Conservation (phyloP, 1,140 invertebrate genomes). For the Achatina immaculata region DNA sequence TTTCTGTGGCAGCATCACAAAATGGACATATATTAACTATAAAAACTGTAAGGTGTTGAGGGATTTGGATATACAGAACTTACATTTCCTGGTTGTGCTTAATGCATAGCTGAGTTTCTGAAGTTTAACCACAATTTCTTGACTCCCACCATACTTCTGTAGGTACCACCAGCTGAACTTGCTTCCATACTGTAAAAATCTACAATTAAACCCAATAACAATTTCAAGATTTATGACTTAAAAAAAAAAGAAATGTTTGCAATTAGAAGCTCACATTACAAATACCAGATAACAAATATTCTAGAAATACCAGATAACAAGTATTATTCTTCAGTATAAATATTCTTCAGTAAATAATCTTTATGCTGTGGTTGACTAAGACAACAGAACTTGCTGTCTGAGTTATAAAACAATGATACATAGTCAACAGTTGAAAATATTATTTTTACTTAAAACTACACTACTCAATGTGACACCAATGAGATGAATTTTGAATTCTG, state of each 20-base stretch:
- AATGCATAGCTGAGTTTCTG: constrained; percentile 6
- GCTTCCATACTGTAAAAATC: neutral
- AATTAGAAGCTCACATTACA: neutral
- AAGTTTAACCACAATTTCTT: neutral
- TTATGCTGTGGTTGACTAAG: no score
- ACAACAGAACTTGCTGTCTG: no score
- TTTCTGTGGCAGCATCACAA: no score
- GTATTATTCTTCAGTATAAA: neutral
- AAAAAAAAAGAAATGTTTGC: neutral
- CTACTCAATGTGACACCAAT: no score
- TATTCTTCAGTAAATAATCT: no score
- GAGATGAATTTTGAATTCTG: no score
- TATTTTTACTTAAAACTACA: no score
- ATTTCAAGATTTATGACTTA: neutral
- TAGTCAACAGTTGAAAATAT: no score
- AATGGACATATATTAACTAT: no score
- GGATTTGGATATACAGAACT: neutral
- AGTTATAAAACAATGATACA: no score
- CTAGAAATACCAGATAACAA: neutral
- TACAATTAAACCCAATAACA: neutral
- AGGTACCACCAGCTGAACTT: constrained; percentile 7
- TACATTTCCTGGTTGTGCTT: constrained; percentile 13
- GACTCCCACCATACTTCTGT: neutral
- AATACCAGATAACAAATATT: neutral
- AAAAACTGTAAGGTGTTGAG: no score